Evolutionary conservation across 2,888 invertebrate genomes (phyloP).

Genomic region (Lasioglossum marginatum): DNA sequence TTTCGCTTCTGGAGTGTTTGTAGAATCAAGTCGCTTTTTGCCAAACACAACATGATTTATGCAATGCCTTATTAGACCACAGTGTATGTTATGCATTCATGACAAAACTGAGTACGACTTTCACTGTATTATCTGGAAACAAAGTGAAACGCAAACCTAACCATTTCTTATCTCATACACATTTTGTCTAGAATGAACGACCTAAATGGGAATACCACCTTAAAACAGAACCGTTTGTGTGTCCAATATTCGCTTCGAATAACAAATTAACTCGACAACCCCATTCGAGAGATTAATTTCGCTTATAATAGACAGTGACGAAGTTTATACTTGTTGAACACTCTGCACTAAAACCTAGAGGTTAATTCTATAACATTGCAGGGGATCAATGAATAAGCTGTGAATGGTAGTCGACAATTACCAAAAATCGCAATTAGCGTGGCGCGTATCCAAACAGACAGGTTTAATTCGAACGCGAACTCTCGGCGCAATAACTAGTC

Average conservation of each 20-base stretch:
- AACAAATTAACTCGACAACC: not conserved
- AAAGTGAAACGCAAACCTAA: not conserved
- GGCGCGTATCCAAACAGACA: not conserved
- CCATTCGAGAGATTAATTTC: not conserved
- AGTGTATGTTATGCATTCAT: too few species aligned
- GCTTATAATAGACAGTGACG: not conserved
- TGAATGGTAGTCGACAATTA: not conserved
- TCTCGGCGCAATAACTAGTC: not conserved
- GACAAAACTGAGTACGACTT: too few species aligned
- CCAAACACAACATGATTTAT: not conserved
- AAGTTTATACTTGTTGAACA: not conserved
- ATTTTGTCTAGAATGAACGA: not conserved
- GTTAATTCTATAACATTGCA: not conserved
- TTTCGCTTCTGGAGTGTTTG: not conserved
- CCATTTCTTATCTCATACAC: not conserved
- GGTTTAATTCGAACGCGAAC: constrained; percentile 1
- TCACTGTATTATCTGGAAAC: too few species aligned
- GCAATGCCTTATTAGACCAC: not conserved
- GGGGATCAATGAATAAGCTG: not conserved
- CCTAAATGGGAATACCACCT: too few species aligned
- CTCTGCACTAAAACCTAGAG: not conserved
- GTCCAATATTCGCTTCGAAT: too few species aligned
- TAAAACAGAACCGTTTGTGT: too few species aligned
- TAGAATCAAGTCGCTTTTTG: not conserved
- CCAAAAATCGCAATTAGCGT: not conserved